Evolutionary conservation across 2,888 invertebrate species (phyloP).

Genomic region (Ganaspis brasiliensis): DNA sequence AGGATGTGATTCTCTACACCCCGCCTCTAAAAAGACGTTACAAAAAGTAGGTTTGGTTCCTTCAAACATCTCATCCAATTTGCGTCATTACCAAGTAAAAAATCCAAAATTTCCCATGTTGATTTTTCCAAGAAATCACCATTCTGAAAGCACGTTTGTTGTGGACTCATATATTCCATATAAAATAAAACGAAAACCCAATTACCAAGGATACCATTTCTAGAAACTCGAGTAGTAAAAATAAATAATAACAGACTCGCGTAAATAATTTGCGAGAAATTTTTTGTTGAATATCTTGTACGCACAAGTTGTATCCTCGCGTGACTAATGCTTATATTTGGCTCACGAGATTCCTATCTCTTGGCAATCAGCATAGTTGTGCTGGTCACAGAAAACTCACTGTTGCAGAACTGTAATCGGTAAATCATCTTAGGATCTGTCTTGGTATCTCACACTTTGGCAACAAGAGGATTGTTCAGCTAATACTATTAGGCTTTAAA

Average conservation of each 20-base stretch:
- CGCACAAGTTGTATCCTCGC: background rate
- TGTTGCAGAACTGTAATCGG: background rate
- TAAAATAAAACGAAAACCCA: no score
- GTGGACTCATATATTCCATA: no score
- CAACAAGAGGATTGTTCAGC: constrained; percentile 11
- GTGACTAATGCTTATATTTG: constrained; percentile 8
- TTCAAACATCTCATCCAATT: no score
- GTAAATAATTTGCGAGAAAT: constrained; percentile 18
- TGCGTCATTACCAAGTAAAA: no score
- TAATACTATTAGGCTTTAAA: background rate
- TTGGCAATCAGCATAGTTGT: background rate
- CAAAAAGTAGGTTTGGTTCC: no score
- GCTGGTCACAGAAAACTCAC: background rate
- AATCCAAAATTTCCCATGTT: no score
- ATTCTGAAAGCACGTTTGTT: no score
- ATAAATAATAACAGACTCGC: background rate
- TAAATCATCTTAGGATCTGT: constrained; percentile 1
- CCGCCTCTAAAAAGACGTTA: no score
- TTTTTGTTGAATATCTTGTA: background rate
- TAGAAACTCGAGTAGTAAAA: background rate
- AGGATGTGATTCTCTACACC: no score
- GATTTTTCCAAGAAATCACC: no score
- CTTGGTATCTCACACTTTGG: constrained; percentile 4
- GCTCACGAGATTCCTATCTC: background rate
- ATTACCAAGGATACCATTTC: background rate